Conservation (phyloP, 2,888 invertebrate species). For the Gandaritis pyraliata region DNA sequence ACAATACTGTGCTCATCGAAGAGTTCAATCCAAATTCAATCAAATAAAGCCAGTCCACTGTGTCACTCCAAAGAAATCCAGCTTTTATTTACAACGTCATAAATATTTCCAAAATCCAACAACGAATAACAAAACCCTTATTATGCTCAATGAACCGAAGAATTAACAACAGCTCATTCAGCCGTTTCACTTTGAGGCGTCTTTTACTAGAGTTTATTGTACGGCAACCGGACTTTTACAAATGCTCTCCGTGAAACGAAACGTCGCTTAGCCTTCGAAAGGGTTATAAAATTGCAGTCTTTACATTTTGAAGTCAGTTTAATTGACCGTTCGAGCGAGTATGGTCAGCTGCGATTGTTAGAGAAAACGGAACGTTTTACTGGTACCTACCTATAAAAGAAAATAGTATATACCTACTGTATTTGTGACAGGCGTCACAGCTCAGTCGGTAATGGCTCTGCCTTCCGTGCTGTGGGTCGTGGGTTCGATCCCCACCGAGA, state of each 20-base stretch:
- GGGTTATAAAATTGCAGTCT: slow-evolving; percentile 25
- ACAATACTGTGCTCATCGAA: not conserved
- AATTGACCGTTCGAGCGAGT: slow-evolving; percentile 20
- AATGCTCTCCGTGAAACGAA: slow-evolving; percentile 38
- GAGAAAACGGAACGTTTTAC: slow-evolving; percentile 1
- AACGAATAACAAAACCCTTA: slow-evolving; percentile 18
- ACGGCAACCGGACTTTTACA: slow-evolving; percentile 30
- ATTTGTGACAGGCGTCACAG: no score
- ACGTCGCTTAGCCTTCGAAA: slow-evolving; percentile 30
- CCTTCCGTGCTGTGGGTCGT: no score
- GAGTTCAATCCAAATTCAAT: not conserved
- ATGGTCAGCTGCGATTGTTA: slow-evolving; percentile 1
- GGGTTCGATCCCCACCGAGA: no score
- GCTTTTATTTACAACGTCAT: slow-evolving; percentile 1
- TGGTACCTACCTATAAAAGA: not conserved
- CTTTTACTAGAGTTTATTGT: slow-evolving; percentile 19
- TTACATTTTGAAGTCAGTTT: slow-evolving; percentile 18
- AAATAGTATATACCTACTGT: no score
- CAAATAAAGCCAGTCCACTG: not conserved
- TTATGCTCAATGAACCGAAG: slow-evolving; percentile 22
- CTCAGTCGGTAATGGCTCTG: no score
- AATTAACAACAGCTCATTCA: slow-evolving; percentile 39
- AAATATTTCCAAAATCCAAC: slow-evolving; percentile 8
- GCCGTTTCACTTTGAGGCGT: slow-evolving; percentile 31
- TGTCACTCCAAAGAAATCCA: not conserved